Evolutionary conservation across 1,140 invertebrate genomes (phyloP), one percentile per base, ranked within the genome.

Genomic region (Trinorchestia longiramus): DNA sequence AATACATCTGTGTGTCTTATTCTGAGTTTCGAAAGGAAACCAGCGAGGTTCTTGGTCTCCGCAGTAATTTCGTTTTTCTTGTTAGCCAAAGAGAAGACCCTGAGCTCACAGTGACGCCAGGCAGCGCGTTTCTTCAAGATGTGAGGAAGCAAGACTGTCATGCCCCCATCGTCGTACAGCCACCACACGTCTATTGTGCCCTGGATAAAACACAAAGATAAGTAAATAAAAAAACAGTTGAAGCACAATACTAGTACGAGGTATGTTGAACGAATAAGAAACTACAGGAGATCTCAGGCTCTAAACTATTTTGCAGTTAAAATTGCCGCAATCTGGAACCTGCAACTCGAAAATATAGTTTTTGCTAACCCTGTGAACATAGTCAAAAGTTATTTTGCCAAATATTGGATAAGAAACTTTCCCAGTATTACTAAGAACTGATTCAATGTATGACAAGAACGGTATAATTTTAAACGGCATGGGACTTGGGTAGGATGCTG

Each of bases 41-140:
- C 98, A 8, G 99, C 98, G 98, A 99, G 99, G 97, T 99, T 99
- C 92, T 98, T 98, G 97, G 99, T 98, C 97, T 99, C 99, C 44
- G 98, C 98, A 97, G 98, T 98, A 95, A 99, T 98, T 96, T 99
- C 98, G 96, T 98, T 97, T 62, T 98, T 98, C 97, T 98, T 98
- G 97, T 99, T 99, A 53, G 98, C 98, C 96, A 99, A 97, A 53
- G 99, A 98, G 97, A 99, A 99, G 43, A 99, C 98, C 95, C 99
- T 97, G 97, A 99, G 98, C 97, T 98, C 98, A 97, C 99, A 99
- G 96, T 98, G 98, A 95, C 98, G 98, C 98, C 99, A 99, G 97
- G 98, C 98, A 1, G 98, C 98, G 96, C 99, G 98, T 92, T 98
- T 99, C 45, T 98, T 99, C 91, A 99, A 98, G 96, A 99, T 99